Conservation (phyloP, 2,113 vertebrate genomes). For the Ochotona curzoniae region DNA sequence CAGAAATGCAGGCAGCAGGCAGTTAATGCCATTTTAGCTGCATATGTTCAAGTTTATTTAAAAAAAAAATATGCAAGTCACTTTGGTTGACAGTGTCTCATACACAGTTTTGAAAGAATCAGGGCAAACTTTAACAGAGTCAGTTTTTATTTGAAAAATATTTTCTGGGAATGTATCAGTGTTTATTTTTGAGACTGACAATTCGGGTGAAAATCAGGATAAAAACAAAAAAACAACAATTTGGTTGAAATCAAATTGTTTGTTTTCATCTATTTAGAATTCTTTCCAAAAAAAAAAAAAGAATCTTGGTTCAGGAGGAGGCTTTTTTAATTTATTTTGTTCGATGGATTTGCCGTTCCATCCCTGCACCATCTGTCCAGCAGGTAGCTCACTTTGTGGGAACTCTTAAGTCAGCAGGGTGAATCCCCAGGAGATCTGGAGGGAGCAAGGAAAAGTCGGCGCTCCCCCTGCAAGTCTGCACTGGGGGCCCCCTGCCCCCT, state of each 20-base stretch:
- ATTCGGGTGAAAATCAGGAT: slow-evolving; percentile 82
- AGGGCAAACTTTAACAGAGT: slow-evolving; percentile 82
- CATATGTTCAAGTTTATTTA: slow-evolving; percentile 82
- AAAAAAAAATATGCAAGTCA: slow-evolving; percentile 82
- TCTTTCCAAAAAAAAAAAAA: slow-evolving; percentile 74
- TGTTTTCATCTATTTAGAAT: slow-evolving; percentile 82
- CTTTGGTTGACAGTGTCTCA: slow-evolving; percentile 78
- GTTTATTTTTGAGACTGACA: slow-evolving; percentile 84
- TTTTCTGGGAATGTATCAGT: slow-evolving; percentile 85
- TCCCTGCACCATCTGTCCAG: slow-evolving; percentile 69
- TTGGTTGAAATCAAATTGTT: slow-evolving; percentile 82
- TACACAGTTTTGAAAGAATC: slow-evolving; percentile 80
- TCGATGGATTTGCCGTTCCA: slow-evolving; percentile 70
- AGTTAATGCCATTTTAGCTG: slow-evolving; percentile 84
- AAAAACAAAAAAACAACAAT: slow-evolving; percentile 83
- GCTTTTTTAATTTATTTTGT: slow-evolving; percentile 73
- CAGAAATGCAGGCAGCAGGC: slow-evolving; percentile 82
- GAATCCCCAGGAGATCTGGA: background rate
- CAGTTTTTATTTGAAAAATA: slow-evolving; percentile 85
- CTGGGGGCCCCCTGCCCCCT: accelerated
- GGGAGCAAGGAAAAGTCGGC: background rate
- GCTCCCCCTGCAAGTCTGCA: background rate
- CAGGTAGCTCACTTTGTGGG: slow-evolving; percentile 70
- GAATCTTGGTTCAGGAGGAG: slow-evolving; percentile 72
- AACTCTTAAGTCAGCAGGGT: background rate